phyloP scores from a whole-genome alignment of 2,888 invertebrate genomes.

The Eugnorisma glareosa region DNA sequence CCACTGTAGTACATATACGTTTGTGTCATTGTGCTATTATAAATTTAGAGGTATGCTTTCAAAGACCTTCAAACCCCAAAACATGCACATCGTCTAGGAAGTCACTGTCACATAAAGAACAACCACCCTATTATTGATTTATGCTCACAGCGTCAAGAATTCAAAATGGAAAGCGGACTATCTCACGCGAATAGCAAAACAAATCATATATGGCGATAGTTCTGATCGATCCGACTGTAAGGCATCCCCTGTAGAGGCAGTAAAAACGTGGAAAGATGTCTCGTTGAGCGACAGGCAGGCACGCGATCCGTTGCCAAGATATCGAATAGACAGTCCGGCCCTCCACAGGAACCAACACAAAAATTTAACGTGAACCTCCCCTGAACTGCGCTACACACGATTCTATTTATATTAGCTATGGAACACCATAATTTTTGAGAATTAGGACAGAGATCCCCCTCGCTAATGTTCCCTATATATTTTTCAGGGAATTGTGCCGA shows the following conservation, averaged over 20 bases:
- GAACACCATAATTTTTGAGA: conserved; percentile 51
- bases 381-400: conserved; percentile 48
- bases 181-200: conserved; percentile 79
- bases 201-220: conserved; percentile 82
- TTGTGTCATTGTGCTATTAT: background rate
- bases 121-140: conserved; percentile 55
- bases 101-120: conserved; percentile 40
- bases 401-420: conserved; percentile 40
- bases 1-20: too few species aligned
- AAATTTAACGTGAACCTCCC: conserved; percentile 43
- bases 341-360: conserved; percentile 55
- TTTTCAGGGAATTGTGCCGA: conserved; percentile 25
- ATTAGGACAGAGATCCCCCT: conserved; percentile 37
- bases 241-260: conserved; percentile 74
- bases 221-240: conserved; percentile 79
- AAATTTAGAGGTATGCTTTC: background rate
- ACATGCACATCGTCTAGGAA: conserved; percentile 51
- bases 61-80: conserved; percentile 28
- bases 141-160: conserved; percentile 56
- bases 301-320: conserved; percentile 87
- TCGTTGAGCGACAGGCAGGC: conserved; percentile 69
- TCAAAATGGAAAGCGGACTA: conserved; percentile 58
- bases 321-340: conserved; percentile 82
- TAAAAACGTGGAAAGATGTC: conserved; percentile 85
- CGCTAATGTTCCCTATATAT: conserved; percentile 25